phyloP scores from a whole-genome alignment of 1,140 invertebrate genomes.

The Hyphantria cunea region DNA sequence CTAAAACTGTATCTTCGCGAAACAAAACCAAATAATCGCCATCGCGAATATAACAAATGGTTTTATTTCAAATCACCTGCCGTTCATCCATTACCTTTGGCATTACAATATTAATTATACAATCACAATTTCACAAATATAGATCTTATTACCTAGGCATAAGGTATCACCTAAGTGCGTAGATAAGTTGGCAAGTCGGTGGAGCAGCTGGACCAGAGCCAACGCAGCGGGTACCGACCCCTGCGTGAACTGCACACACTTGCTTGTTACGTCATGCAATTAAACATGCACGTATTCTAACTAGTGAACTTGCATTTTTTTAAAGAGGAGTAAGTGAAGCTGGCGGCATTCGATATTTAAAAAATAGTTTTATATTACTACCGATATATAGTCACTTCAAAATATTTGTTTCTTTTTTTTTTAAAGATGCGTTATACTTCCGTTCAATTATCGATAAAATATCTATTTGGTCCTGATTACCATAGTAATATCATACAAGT shows the following conservation, averaged over 20 bases:
- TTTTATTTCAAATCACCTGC: conserved; percentile 34
- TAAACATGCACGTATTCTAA: conserved; percentile 13
- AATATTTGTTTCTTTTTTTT: too few species aligned
- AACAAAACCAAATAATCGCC: conserved; percentile 27
- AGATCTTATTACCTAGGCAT: conserved; percentile 12
- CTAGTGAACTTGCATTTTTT: background rate
- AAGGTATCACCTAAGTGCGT: conserved; percentile 16
- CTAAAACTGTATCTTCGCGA: conserved; percentile 26
- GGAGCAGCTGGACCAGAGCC: conserved; percentile 29
- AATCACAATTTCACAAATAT: background rate
- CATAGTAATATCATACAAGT: too few species aligned
- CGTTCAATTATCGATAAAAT: too few species aligned
- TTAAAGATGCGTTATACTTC: too few species aligned
- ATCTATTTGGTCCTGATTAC: too few species aligned
- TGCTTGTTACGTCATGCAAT: conserved; percentile 12
- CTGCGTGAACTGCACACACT: conserved; percentile 24
- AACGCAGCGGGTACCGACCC: conserved; percentile 33
- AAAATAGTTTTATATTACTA: too few species aligned
- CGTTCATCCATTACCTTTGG: conserved; percentile 32
- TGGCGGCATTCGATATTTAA: background rate
- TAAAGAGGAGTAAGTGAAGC: background rate
- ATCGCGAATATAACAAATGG: conserved; percentile 35
- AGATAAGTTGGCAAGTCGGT: conserved; percentile 20
- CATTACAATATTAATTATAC: background rate
- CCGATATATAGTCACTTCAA: too few species aligned